Percentiles rank a stretch among this genome's conserved stretches.
phyloP scores from a whole-genome alignment of 2,888 invertebrate genomes.

The Luffia ferchaultella region DNA sequence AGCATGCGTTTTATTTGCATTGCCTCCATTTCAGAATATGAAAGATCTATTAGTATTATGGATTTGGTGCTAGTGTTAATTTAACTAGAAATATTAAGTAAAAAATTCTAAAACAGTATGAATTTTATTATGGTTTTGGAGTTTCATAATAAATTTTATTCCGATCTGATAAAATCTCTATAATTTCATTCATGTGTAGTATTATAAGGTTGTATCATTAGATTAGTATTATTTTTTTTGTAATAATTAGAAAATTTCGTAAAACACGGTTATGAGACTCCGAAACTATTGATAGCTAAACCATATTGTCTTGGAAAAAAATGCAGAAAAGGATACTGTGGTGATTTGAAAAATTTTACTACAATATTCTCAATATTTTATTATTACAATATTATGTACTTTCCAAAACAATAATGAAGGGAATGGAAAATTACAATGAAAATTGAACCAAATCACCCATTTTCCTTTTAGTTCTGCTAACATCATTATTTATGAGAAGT shows the following conservation, averaged over 20 bases:
- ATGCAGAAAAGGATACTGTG: neutral
- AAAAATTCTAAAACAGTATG: too few relatives aligned
- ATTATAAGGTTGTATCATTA: too few relatives aligned
- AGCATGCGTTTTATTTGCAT: too few relatives aligned
- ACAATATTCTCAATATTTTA: constrained; percentile 5
- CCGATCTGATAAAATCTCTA: too few relatives aligned
- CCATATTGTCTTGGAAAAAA: neutral
- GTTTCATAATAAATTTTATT: too few relatives aligned
- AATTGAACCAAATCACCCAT: neutral
- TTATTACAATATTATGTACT: neutral
- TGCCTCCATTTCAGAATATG: too few relatives aligned
- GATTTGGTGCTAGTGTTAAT: neutral
- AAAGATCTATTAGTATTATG: neutral
- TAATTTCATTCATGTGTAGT: too few relatives aligned
- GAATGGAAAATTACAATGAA: neutral
- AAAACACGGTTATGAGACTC: constrained; percentile 2
- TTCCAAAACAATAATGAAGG: neutral
- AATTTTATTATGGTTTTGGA: constrained; percentile 1
- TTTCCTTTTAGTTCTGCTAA: too few relatives aligned
- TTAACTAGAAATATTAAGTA: neutral
- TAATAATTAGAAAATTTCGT: constrained; percentile 3
- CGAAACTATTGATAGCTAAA: neutral
- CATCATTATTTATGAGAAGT: too few relatives aligned
- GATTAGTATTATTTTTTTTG: constrained; percentile 2
- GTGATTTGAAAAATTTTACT: constrained; percentile 2